A percentile compares a stretch with the other conserved stretches of the same genome.
phyloP scores from a whole-genome alignment of 92 coral and sea anemone species.

The Heteractis magnifica region DNA sequence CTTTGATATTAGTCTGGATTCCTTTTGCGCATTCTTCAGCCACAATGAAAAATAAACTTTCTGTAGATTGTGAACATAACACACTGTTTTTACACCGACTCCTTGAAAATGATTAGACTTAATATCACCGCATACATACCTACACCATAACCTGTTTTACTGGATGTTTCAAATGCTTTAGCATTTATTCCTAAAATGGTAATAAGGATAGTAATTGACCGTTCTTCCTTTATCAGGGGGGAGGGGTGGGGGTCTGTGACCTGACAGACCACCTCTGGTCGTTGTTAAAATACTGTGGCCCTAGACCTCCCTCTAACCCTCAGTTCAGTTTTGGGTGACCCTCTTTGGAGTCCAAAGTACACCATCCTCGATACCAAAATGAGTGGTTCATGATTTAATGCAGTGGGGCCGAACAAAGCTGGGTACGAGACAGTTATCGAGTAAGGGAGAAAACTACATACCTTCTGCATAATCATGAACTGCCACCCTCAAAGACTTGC shows the following conservation, averaged over 20 bases:
- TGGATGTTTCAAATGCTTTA: constrained; percentile 81
- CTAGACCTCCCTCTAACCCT: no score
- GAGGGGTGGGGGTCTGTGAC: no score
- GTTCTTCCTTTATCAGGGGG: neutral
- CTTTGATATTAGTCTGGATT: neutral
- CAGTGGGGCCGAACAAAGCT: no score
- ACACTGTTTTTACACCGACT: neutral
- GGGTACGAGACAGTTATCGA: no score
- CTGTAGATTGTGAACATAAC: neutral
- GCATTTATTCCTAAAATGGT: constrained; percentile 56
- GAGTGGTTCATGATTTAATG: no score
- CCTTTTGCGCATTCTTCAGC: constrained; percentile 26
- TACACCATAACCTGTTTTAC: constrained; percentile 83
- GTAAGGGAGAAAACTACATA: neutral
- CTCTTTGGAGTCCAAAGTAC: no score
- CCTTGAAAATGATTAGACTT: no score
- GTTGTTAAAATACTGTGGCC: no score
- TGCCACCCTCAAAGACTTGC: neutral
- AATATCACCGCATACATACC: constrained; percentile 49
- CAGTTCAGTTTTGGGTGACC: no score
- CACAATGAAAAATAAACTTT: constrained; percentile 3
- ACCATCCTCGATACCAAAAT: no score
- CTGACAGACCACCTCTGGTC: no score
- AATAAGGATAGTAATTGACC: neutral
- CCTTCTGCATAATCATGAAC: constrained; percentile 21